phyloP scores from a whole-genome alignment of 2,888 invertebrate genomes.

The Cephonodes hylas region DNA sequence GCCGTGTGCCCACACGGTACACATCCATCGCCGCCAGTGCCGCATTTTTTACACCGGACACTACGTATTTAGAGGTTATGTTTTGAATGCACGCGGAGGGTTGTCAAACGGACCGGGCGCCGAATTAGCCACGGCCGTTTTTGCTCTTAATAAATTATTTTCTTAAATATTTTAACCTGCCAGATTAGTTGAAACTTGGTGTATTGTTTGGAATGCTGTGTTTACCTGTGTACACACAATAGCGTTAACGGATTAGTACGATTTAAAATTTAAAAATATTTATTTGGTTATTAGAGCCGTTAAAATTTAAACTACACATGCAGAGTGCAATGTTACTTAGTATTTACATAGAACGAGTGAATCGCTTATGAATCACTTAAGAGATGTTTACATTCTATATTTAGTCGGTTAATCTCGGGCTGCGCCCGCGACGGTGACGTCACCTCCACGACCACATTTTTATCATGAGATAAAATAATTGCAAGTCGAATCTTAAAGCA shows the following conservation, averaged over 20 bases:
- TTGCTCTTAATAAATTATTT: constrained; percentile 23
- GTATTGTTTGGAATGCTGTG: not conserved
- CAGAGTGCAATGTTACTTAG: constrained; percentile 18
- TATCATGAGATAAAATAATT: constrained; percentile 47
- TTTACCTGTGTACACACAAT: not conserved
- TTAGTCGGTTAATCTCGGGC: constrained; percentile 56
- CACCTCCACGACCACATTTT: constrained; percentile 46
- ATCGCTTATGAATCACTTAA: constrained; percentile 62
- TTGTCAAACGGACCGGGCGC: constrained; percentile 1
- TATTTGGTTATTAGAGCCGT: no score
- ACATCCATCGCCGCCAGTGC: constrained; percentile 23
- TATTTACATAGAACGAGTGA: constrained; percentile 53
- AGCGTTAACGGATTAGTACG: not conserved
- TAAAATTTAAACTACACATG: not conserved
- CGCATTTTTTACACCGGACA: constrained; percentile 70
- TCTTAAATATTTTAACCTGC: not conserved
- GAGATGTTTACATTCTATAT: constrained; percentile 67
- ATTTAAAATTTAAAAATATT: not conserved
- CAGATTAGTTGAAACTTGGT: not conserved
- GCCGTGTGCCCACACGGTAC: constrained; percentile 31
- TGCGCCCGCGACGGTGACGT: constrained; percentile 65
- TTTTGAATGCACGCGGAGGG: constrained; percentile 48
- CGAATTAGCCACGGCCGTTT: not conserved
- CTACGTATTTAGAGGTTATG: constrained; percentile 71
- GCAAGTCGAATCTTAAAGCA: constrained; percentile 43